phyloP scores from a whole-genome alignment of 2,113 vertebrate genomes.

The Setophaga petechia region DNA sequence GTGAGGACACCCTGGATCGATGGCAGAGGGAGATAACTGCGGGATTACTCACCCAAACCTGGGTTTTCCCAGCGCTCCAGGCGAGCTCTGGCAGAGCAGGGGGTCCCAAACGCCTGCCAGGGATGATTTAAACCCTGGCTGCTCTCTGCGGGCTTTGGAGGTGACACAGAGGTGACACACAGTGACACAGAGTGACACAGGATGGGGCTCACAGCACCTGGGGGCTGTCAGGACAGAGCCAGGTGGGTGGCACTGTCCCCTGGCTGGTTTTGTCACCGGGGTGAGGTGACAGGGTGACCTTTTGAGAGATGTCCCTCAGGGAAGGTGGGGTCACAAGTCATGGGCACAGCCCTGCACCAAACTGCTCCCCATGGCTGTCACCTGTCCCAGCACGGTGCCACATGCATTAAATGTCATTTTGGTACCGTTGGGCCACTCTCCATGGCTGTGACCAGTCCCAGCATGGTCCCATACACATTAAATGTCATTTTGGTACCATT shows the following conservation, averaged over 20 bases:
- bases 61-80: constrained; percentile 48
- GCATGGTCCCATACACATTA: fast-evolving
- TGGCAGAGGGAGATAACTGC: constrained; percentile 4
- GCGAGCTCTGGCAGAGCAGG: neutral
- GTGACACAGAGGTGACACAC: neutral
- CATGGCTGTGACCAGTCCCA: neutral
- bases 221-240: neutral
- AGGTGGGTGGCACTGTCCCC: neutral
- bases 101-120: fast-evolving
- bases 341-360: fast-evolving
- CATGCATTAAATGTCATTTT: fast-evolving
- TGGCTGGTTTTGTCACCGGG: neutral
- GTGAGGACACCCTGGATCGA: constrained; percentile 17
- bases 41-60: constrained; percentile 44
- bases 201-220: fast-evolving
- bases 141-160: neutral
- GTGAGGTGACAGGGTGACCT: fast-evolving
- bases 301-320: fast-evolving
- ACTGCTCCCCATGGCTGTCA: fast-evolving
- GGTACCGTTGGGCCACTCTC: neutral
- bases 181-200: neutral
- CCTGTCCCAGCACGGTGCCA: fast-evolving
- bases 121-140: neutral
- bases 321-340: fast-evolving
- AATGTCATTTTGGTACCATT: no score